Conservation (phyloP, 2,113 vertebrate species). For the Haplochromis burtoni region DNA sequence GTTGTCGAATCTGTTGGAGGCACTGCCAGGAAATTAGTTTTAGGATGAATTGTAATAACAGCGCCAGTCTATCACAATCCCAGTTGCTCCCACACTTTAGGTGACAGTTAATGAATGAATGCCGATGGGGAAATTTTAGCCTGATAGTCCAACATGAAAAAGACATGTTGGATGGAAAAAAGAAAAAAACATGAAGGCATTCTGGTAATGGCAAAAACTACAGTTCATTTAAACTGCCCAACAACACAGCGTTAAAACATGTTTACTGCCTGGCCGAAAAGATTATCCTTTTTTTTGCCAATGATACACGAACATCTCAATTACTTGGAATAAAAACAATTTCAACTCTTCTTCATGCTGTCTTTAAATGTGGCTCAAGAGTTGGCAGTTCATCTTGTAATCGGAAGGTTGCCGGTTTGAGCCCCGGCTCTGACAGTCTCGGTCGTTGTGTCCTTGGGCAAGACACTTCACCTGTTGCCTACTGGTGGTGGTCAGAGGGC, state of each 20-base stretch:
- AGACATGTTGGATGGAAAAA: not conserved
- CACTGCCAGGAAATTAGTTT: not conserved
- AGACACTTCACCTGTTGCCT: not conserved
- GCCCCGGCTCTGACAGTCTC: not conserved
- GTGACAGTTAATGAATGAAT: not conserved
- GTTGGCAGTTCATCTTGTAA: not conserved
- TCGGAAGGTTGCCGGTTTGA: not conserved
- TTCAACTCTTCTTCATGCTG: not conserved
- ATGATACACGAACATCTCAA: not conserved
- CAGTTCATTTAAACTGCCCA: not conserved
- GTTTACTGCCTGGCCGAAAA: not conserved
- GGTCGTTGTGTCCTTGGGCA: not conserved
- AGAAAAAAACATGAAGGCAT: not conserved
- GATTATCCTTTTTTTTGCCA: not conserved
- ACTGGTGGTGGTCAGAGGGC: not conserved
- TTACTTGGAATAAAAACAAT: not conserved
- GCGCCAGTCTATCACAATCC: not conserved
- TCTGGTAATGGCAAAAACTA: not conserved
- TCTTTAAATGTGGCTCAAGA: not conserved
- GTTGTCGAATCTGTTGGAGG: not conserved
- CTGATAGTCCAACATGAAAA: not conserved
- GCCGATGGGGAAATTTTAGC: not conserved
- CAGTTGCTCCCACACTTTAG: not conserved
- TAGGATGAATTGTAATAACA: not conserved
- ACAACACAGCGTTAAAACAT: not conserved